Percentiles rank a stretch among this genome's conserved stretches.
Conservation (phyloP, 2,797 vertebrate species). For the Macroramphosus scolopax region DNA sequence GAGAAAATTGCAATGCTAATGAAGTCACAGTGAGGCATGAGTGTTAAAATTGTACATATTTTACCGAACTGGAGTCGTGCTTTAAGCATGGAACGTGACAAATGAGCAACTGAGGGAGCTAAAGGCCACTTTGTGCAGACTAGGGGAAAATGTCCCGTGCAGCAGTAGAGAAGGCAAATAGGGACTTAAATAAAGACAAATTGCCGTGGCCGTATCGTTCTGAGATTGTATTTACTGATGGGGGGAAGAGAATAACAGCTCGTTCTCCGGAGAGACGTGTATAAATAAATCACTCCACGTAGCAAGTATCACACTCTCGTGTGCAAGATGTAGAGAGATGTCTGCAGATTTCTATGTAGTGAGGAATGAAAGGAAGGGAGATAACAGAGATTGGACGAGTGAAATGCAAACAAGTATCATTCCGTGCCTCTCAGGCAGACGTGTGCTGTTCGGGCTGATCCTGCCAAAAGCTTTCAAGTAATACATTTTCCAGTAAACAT, state of each 20-base stretch:
- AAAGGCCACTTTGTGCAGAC: slow-evolving; percentile 56
- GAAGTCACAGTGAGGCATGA: slow-evolving; percentile 18
- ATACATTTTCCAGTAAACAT: too few species aligned
- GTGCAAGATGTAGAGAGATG: slow-evolving; percentile 23
- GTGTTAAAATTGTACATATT: slow-evolving; percentile 26
- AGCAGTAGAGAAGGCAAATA: slow-evolving; percentile 63
- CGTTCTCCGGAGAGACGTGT: slow-evolving; percentile 64
- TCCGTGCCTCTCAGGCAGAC: too few species aligned
- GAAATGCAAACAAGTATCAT: slow-evolving; percentile 40
- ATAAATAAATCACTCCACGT: slow-evolving; percentile 73
- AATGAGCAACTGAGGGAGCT: slow-evolving; percentile 62
- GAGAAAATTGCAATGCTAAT: slow-evolving; percentile 8
- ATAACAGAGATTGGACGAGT: slow-evolving; percentile 25
- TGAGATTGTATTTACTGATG: slow-evolving; percentile 76
- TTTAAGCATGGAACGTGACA: slow-evolving; percentile 55
- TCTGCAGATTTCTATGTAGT: slow-evolving; percentile 7
- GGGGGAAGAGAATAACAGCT: slow-evolving; percentile 70
- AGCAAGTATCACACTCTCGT: too few species aligned
- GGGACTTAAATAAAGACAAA: slow-evolving; percentile 79
- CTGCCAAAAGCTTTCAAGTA: too few species aligned
- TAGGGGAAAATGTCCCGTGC: slow-evolving; percentile 61
- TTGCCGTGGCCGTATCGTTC: slow-evolving; percentile 60
- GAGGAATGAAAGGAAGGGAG: slow-evolving; percentile 26
- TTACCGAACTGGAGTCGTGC: slow-evolving; percentile 16
- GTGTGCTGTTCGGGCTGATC: neutral